phyloP scores from a whole-genome alignment of 2,888 invertebrate genomes.

The Itoplectis maculator region DNA sequence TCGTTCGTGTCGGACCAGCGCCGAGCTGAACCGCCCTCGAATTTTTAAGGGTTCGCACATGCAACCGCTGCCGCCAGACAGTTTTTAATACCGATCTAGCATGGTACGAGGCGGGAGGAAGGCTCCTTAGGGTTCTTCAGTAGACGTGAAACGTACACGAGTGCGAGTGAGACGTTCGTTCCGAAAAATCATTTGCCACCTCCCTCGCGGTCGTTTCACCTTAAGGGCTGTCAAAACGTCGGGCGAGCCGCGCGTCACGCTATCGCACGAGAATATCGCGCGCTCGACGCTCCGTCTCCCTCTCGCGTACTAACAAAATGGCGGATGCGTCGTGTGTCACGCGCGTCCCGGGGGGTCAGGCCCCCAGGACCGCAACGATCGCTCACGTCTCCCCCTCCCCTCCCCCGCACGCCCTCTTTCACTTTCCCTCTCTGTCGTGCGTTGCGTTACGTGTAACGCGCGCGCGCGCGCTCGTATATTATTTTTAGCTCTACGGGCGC shows the following conservation, averaged over 20 bases:
- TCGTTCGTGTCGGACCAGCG: background rate
- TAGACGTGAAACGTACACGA: too few species aligned
- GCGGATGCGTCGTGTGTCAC: constrained; percentile 3
- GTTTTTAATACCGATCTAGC: too few species aligned
- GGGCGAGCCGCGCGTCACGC: too few species aligned
- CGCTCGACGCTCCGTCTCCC: background rate
- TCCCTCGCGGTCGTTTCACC: too few species aligned
- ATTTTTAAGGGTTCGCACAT: constrained; percentile 9
- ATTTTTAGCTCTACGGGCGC: constrained; percentile 57
- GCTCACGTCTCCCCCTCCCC: constrained; percentile 14
- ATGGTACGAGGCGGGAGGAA: too few species aligned
- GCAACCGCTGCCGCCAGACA: background rate
- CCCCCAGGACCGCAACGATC: constrained; percentile 52
- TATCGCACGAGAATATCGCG: constrained; percentile 41
- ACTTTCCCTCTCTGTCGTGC: constrained; percentile 14
- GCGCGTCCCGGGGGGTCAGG: constrained; percentile 34
- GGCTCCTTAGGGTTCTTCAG: too few species aligned
- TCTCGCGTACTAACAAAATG: too few species aligned
- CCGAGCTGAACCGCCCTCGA: background rate
- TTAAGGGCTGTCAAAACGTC: too few species aligned
- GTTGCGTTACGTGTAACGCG: constrained; percentile 50
- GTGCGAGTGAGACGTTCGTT: too few species aligned
- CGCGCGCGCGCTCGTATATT: constrained; percentile 13
- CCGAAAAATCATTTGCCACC: too few species aligned
- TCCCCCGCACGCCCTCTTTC: background rate